Conservation (phyloP, 2,888 invertebrate genomes). For the Frankliniella intonsa region DNA sequence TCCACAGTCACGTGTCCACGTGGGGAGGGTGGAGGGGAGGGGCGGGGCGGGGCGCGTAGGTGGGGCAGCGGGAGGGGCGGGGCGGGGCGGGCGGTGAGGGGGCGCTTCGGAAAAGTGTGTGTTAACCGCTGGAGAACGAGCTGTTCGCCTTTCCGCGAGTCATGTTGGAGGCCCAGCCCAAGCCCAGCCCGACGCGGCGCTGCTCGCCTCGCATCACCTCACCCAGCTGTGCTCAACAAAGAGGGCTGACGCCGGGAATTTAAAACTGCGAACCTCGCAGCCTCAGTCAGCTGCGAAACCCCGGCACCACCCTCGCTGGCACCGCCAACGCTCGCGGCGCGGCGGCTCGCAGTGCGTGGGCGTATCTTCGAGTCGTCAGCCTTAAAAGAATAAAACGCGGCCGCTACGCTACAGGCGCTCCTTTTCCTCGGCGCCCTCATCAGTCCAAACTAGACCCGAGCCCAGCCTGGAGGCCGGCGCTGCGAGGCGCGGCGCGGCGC, state of each 20-base stretch:
- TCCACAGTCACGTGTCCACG: slow-evolving; percentile 20
- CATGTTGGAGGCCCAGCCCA: background rate
- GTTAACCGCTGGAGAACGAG: slow-evolving; percentile 10
- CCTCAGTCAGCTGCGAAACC: too few relatives aligned
- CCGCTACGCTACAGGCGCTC: too few relatives aligned
- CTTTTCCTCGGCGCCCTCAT: too few relatives aligned
- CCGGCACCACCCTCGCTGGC: too few relatives aligned
- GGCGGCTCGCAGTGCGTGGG: too few relatives aligned
- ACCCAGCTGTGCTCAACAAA: too few relatives aligned
- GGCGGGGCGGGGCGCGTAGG: background rate
- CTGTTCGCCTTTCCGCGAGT: background rate
- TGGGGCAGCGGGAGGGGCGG: background rate
- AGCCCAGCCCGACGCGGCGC: background rate
- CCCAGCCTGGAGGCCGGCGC: background rate
- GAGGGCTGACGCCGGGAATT: too few relatives aligned
- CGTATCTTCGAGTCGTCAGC: too few relatives aligned
- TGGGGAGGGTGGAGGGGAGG: background rate
- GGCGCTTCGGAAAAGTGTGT: slow-evolving; percentile 5
- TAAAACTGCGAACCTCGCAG: too few relatives aligned
- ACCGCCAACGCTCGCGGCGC: too few relatives aligned
- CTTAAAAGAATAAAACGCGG: too few relatives aligned
- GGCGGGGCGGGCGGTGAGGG: background rate
- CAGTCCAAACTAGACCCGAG: too few relatives aligned
- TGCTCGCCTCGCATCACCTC: background rate
- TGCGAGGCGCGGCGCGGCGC: background rate